Evolutionary conservation across 2,797 vertebrate species (phyloP).

Genomic region (Sphaeramia orbicularis): DNA sequence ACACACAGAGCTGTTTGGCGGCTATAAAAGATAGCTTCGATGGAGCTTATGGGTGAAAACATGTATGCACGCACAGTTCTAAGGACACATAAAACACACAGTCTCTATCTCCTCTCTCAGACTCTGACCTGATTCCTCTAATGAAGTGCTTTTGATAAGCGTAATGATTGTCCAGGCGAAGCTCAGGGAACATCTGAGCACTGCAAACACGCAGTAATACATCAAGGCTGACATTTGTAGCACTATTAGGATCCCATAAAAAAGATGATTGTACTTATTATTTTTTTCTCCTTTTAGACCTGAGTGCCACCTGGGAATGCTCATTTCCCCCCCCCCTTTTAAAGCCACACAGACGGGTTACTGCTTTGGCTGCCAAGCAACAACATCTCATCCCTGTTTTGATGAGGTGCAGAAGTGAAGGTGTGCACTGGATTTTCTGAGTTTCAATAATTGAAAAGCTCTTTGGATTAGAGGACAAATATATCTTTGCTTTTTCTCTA

Average conservation of each 20-base stretch:
- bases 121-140: conserved; percentile 72
- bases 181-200: conserved; percentile 53
- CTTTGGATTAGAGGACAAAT: background rate
- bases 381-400: conserved; percentile 31
- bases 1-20: background rate
- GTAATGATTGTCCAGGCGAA: conserved; percentile 62
- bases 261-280: conserved; percentile 57
- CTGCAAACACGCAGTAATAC: conserved; percentile 53
- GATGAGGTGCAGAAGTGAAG: conserved; percentile 1
- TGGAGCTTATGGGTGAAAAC: conserved; percentile 1
- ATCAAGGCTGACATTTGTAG: conserved; percentile 72
- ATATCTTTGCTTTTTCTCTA: conserved; percentile 3
- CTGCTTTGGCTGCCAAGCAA: conserved; percentile 51
- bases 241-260: conserved; percentile 74
- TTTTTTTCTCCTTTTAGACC: conserved; percentile 53
- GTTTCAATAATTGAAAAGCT: conserved; percentile 21
- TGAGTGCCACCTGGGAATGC: conserved; percentile 49
- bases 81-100: conserved; percentile 2
- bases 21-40: background rate
- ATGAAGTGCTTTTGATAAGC: conserved; percentile 72
- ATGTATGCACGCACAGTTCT: conserved; percentile 16
- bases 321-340: conserved; percentile 24
- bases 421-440: conserved; percentile 20
- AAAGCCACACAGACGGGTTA: conserved; percentile 27
- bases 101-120: background rate